Evolutionary conservation across 1,140 invertebrate genomes (phyloP), one percentile per base, ranked within the genome.

Genomic region (Diplogasteroides magnus): DNA sequence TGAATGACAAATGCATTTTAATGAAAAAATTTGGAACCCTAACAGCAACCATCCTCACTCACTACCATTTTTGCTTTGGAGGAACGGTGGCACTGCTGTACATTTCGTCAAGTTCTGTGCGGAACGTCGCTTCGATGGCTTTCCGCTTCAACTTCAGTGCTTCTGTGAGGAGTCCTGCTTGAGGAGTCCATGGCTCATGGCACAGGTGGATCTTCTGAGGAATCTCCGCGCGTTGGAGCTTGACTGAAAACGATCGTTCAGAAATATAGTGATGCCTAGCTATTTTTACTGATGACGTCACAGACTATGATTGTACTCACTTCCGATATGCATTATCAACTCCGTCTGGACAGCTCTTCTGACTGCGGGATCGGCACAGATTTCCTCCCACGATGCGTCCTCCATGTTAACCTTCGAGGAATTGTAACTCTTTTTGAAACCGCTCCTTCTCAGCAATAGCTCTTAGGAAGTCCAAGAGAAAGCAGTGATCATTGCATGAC

Each of bases 101-200:
- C 91, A 97, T 93, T 73, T 89, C 86, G 79, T 91, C 90, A 78
- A 97, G 93, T 83, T 93, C 90, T 66, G 89, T 87, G 83, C 92
- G 89, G 85, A 95, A 98, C 77, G 89, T 88, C 68, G 94, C 90
- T 84, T 96, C 91, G 68, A 98, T 94, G 78, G 92, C 90, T 87
- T 94, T 95, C 73, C 95, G 87, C 84, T 95, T 95, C 74, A 98
- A 86, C 85, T 98, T 98, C 84, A 97, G 93, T 58, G 95, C 94
- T 75, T 95, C 95, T 19, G 95, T 98, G 1, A 88, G 92, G n/a
- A 98, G 87, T 56, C 93, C 94, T 87, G 91, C 91, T 82, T 95
- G 93, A 0, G 94, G 93, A 0, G 92, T 92, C 95, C 95, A 98
- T 60, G 91, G 89, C 77, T 97, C 69, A 2, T 31, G 69, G 19